Evolutionary conservation across 2,113 vertebrate genomes (phyloP), one percentile per base, ranked within the genome.

Genomic region (Lontra canadensis): DNA sequence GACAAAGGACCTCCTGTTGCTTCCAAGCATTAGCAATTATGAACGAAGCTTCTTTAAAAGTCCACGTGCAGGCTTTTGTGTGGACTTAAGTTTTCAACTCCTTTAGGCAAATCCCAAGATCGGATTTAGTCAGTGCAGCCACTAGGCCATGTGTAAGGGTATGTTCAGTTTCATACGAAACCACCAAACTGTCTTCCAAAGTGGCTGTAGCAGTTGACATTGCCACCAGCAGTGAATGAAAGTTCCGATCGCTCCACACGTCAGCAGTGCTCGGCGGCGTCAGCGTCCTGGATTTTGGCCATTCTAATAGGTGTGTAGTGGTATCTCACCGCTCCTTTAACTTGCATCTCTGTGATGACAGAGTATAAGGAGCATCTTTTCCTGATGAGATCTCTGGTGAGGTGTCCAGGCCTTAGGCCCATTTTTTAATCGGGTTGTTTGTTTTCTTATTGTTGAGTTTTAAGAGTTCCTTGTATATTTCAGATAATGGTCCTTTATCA

Each of bases 361-460:
- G 44, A 26, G 49, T 18, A 44, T 76, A 55, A 76, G 71, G 36
- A 76, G 4, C 39, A 44, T 47, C 71, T 76, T n/a, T 47, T 44
- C 36, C 34, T 74, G 42, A 42, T 42, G 42, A 42, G 42, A 42
- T 42, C 42, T 92, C 82, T 47, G 29, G 10, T 92, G 52, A 84
- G 36, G 63, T 44, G 29, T 92, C 36, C 44, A 73, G 52, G 39
- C 18, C 39, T 83, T 83, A 73, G 36, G 67, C 65, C 39, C 21
- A 73, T 47, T 83, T 83, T 71, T 42, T 31, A 81, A 88, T 81
- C 3, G 0, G 18, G 87, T 90, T 61, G 42, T 67, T 90, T 61
- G 42, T 52, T 86, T 55, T 76, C 67, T 90, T 84, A 36, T 31
- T 65, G 59, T 67, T 83, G n/a, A 88, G 44, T 90, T 95, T 95